Conservation (phyloP, 2,888 invertebrate species). For the Cyclophora albipunctata region DNA sequence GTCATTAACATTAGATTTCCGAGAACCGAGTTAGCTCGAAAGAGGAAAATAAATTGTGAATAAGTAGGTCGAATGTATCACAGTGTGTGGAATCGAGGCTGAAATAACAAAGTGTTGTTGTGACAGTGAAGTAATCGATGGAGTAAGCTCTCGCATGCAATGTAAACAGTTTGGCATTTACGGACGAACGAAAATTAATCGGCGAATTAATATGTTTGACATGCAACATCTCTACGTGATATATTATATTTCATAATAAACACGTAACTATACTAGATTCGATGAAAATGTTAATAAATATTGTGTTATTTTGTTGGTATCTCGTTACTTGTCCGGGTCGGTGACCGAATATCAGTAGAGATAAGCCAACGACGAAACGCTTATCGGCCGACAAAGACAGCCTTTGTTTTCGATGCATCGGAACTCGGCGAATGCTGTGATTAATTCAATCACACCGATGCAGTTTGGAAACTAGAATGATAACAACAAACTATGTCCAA, state of each 20-base stretch:
- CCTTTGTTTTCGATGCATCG: slow-evolving; percentile 64
- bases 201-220: slow-evolving; percentile 13
- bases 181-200: slow-evolving; percentile 1
- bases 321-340: slow-evolving; percentile 38
- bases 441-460: slow-evolving; percentile 43
- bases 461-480: too few species aligned
- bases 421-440: slow-evolving; percentile 43
- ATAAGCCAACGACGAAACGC: slow-evolving; percentile 59
- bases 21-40: slow-evolving; percentile 44
- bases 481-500: too few species aligned
- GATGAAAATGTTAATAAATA: slow-evolving; percentile 4
- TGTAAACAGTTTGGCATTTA: slow-evolving; percentile 16
- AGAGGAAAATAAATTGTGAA: slow-evolving; percentile 52
- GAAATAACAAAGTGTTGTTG: slow-evolving; percentile 39
- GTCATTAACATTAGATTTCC: slow-evolving; percentile 64
- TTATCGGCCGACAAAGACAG: slow-evolving; percentile 64
- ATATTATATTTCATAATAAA: not conserved
- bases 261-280: too few species aligned
- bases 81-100: slow-evolving; percentile 35
- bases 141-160: slow-evolving; percentile 19
- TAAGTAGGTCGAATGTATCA: slow-evolving; percentile 47
- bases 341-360: slow-evolving; percentile 62
- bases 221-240: slow-evolving; percentile 13
- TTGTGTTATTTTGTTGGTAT: slow-evolving; percentile 16
- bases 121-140: slow-evolving; percentile 34